Percentiles rank a stretch among this genome's conserved stretches.
phyloP scores from a whole-genome alignment of 1,140 invertebrate species.

The Fopius arisanus region DNA sequence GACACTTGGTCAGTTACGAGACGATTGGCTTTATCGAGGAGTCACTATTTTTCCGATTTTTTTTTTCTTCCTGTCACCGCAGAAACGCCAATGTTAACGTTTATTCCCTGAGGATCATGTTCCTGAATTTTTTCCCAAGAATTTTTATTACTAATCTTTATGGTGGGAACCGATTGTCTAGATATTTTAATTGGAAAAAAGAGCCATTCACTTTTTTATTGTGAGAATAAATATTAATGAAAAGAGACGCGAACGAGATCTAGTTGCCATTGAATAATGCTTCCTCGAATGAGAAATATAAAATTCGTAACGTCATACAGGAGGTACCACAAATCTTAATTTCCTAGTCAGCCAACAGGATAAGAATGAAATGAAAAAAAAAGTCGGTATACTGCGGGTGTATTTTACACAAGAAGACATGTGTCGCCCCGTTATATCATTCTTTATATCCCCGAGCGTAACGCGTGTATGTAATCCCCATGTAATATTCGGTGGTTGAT shows the following conservation, averaged over 20 bases:
- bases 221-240: background rate
- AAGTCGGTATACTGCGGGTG: conserved; percentile 35
- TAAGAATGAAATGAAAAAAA: conserved; percentile 33
- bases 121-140: too few relatives aligned
- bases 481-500: conserved; percentile 60
- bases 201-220: too few relatives aligned
- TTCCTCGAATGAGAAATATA: background rate
- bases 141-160: too few relatives aligned
- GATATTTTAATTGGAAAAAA: too few relatives aligned
- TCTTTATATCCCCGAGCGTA: conserved; percentile 56
- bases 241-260: background rate
- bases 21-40: background rate
- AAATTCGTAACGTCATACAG: background rate
- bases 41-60: background rate
- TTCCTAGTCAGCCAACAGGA: conserved; percentile 32
- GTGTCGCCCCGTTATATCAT: conserved; percentile 64
- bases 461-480: conserved; percentile 32
- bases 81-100: too few relatives aligned
- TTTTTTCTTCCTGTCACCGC: too few relatives aligned
- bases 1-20: conserved; percentile 7
- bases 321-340: conserved; percentile 59
- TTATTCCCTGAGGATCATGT: too few relatives aligned
- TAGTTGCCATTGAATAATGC: background rate
- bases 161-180: too few relatives aligned
- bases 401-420: conserved; percentile 56